phyloP scores from a whole-genome alignment of 2,888 invertebrate genomes.

The Boloria selene region DNA sequence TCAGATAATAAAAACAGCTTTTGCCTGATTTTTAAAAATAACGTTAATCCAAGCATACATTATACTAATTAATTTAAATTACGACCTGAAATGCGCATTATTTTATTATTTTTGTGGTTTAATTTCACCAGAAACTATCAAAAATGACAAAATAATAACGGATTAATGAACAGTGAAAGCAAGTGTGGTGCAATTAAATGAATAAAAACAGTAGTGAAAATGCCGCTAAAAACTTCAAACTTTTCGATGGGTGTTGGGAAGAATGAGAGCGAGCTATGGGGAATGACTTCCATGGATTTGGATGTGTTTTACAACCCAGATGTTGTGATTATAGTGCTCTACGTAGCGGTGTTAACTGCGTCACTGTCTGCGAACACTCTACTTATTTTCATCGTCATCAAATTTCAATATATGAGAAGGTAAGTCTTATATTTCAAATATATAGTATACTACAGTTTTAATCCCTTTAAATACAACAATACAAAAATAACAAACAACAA shows the following conservation, averaged over 20 bases:
- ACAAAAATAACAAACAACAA: too few relatives aligned
- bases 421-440: slow-evolving; percentile 61
- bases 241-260: slow-evolving; percentile 45
- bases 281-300: slow-evolving; percentile 56
- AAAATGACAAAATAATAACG: too few relatives aligned
- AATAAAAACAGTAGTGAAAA: slow-evolving; percentile 24
- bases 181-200: not conserved
- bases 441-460: too few relatives aligned
- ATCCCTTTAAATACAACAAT: too few relatives aligned
- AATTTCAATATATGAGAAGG: slow-evolving; percentile 89
- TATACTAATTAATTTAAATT: too few relatives aligned
- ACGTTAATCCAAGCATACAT: too few relatives aligned
- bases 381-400: slow-evolving; percentile 86
- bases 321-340: slow-evolving; percentile 83
- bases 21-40: too few relatives aligned
- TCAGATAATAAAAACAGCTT: too few relatives aligned
- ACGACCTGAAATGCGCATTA: too few relatives aligned
- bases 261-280: slow-evolving; percentile 56
- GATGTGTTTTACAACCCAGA: slow-evolving; percentile 72
- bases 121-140: too few relatives aligned
- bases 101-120: too few relatives aligned
- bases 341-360: slow-evolving; percentile 84
- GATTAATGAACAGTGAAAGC: too few relatives aligned
- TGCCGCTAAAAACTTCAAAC: slow-evolving; percentile 48
- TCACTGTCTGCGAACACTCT: slow-evolving; percentile 86